Conservation (phyloP, 2,113 vertebrate species). For the Serinus canaria region DNA sequence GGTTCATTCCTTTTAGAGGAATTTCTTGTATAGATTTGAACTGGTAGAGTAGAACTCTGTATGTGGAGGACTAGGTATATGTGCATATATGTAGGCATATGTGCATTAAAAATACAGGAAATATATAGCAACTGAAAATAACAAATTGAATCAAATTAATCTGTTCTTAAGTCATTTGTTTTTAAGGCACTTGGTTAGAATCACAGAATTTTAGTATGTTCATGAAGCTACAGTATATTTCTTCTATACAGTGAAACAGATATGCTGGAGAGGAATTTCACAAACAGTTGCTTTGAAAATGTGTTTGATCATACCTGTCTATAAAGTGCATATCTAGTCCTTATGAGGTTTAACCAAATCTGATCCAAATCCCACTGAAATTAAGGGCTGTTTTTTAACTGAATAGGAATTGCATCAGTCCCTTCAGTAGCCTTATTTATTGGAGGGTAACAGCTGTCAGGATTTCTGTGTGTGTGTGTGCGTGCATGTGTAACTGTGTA, state of each 20-base stretch:
- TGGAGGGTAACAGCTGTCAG: neutral
- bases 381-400: neutral
- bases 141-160: neutral
- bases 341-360: neutral
- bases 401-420: neutral
- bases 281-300: neutral
- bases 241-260: neutral
- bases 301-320: neutral
- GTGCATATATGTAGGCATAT: neutral
- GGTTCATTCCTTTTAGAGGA: neutral
- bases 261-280: neutral
- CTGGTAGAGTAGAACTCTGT: neutral
- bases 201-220: neutral
- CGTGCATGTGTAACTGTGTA: accelerated
- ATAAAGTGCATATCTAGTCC: neutral
- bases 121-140: neutral
- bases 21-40: neutral
- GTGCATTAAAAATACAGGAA: neutral
- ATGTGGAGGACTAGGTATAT: neutral
- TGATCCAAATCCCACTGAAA: neutral
- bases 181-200: neutral
- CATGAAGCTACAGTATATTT: neutral
- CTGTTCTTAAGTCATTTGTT: neutral
- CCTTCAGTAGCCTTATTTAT: neutral
- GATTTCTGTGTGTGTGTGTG: neutral